These are phyloP conservation scores for Pemphredon lugubris DNA, from an alignment of 2,888 invertebrate genomes.

Conservation along the genomic window DNA sequence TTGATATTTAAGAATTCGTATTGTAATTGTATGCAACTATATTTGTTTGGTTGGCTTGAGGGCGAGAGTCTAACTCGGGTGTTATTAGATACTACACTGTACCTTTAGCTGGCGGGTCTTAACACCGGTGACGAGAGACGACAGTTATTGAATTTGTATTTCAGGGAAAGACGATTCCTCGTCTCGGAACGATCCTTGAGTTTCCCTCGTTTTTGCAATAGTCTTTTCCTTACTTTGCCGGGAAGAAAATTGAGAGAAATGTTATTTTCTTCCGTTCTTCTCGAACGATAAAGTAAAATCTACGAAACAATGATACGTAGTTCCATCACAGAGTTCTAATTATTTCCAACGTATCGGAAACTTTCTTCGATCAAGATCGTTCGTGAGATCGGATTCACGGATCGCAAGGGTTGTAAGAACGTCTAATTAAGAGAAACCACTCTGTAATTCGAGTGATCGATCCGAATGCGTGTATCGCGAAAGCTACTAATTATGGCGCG, in stretches of 20 bases:
- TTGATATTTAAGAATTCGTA: slow-evolving; percentile 81
- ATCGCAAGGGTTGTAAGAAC: neutral
- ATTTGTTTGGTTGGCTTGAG: slow-evolving; percentile 81
- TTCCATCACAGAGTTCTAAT: too few species aligned
- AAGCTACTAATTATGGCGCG: slow-evolving; percentile 1
- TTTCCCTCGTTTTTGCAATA: neutral
- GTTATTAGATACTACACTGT: slow-evolving; percentile 81
- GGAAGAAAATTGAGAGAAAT: neutral
- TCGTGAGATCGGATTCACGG: slow-evolving; percentile 4
- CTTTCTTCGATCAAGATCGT: slow-evolving; percentile 6
- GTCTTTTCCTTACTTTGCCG: too few species aligned
- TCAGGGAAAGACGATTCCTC: neutral
- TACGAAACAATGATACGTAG: too few species aligned
- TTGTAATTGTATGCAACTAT: slow-evolving; percentile 81
- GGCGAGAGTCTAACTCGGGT: slow-evolving; percentile 81
- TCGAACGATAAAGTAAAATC: too few species aligned
- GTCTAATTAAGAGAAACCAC: too few species aligned
- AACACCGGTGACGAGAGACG: slow-evolving; percentile 1
- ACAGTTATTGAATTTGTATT: slow-evolving; percentile 12
- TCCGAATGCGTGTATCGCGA: neutral
- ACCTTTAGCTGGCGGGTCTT: slow-evolving; percentile 79
- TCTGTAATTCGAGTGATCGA: too few species aligned
- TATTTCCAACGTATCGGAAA: neutral
- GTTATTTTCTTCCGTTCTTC: too few species aligned
- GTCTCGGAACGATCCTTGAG: slow-evolving; percentile 8